Percentiles rank a stretch among this genome's conserved stretches.
Evolutionary conservation across 2,888 invertebrate genomes (phyloP).

Genomic region (Drosophila mimica): DNA sequence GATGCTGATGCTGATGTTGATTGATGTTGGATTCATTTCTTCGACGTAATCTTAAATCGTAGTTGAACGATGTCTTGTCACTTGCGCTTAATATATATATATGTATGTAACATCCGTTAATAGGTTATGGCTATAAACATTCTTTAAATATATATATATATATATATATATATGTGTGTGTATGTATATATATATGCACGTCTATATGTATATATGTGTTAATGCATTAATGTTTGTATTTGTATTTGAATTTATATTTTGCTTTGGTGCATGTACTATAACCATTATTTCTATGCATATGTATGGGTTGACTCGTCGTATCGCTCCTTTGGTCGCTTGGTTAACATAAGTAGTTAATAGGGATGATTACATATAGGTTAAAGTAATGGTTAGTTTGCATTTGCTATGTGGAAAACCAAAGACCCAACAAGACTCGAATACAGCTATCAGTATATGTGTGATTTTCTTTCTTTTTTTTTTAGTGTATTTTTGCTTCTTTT

Average conservation of each 20-base stretch:
- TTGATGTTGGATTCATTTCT: conserved; percentile 15
- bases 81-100: conserved; percentile 53
- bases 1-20: not conserved
- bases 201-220: conserved; percentile 36
- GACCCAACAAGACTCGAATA: conserved; percentile 36
- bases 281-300: conserved; percentile 72
- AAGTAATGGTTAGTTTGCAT: conserved; percentile 27
- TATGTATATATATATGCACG: conserved; percentile 26
- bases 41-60: conserved; percentile 42
- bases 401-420: conserved; percentile 12
- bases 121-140: conserved; percentile 57
- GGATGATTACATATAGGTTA: conserved; percentile 27
- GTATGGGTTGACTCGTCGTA: conserved; percentile 62
- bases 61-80: conserved; percentile 51
- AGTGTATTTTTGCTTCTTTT: conserved; percentile 2
- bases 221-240: conserved; percentile 40
- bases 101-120: conserved; percentile 52
- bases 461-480: not conserved
- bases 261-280: conserved; percentile 40
- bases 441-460: conserved; percentile 1
- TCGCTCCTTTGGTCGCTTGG: conserved; percentile 45
- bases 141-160: conserved; percentile 38
- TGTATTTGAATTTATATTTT: conserved; percentile 20
- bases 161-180: conserved; percentile 39
- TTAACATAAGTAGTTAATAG: conserved; percentile 36